phyloP scores from a whole-genome alignment of 2,113 vertebrate genomes.

The Peromyscus californicus region DNA sequence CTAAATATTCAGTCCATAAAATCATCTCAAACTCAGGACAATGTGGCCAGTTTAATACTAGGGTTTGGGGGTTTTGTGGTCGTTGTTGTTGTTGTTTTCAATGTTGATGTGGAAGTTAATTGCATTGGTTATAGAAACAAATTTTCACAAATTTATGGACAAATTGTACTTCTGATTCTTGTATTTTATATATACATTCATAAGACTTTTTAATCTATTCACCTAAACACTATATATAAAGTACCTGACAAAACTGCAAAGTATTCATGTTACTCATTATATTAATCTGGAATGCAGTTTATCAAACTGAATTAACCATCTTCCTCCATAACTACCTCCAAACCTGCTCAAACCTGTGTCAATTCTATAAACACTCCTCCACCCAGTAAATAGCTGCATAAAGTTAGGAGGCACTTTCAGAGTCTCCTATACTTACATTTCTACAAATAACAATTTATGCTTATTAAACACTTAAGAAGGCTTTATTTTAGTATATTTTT shows the following conservation, averaged over 20 bases:
- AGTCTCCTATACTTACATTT: not conserved
- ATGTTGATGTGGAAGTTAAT: not conserved
- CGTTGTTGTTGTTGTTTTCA: not conserved
- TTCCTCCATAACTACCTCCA: not conserved
- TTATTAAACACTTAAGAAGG: not conserved
- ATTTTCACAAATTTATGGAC: not conserved
- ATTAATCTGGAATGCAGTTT: constrained; percentile 30
- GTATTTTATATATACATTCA: not conserved
- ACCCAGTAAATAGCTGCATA: not conserved
- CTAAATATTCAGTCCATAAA: not conserved
- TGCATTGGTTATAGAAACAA: not conserved
- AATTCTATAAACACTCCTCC: not conserved
- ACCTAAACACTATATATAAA: not conserved
- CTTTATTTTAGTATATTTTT: not conserved
- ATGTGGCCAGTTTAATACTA: not conserved
- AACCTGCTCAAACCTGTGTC: not conserved
- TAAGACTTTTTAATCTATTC: not conserved
- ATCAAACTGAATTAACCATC: not conserved
- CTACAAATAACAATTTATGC: not conserved
- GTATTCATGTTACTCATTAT: not conserved
- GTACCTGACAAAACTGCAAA: constrained; percentile 34
- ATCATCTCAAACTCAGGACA: not conserved
- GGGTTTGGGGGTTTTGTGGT: not conserved
- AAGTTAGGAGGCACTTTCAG: not conserved
- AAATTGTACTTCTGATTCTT: not conserved